Conservation (phyloP, 2,797 vertebrate genomes). For the Bovichtus variegatus region DNA sequence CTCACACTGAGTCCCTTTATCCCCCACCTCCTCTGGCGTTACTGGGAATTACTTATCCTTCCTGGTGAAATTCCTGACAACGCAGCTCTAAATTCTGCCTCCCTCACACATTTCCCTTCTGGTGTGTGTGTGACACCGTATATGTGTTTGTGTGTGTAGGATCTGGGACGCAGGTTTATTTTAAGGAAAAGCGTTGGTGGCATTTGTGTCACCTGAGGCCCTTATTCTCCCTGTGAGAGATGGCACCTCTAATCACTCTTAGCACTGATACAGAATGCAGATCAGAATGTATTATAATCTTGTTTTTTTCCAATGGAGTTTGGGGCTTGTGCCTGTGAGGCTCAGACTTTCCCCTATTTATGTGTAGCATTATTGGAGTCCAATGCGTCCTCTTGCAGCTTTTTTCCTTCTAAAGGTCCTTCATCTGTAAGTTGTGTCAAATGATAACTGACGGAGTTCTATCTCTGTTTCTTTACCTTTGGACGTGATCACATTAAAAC, state of each 20-base stretch:
- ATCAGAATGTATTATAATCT: slow-evolving; percentile 56
- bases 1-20: slow-evolving; percentile 70
- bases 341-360: slow-evolving; percentile 20
- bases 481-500: slow-evolving; percentile 3
- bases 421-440: slow-evolving; percentile 1
- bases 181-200: slow-evolving; percentile 82
- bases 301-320: slow-evolving; percentile 37
- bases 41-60: slow-evolving; percentile 79
- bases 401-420: not conserved
- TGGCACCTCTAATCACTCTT: slow-evolving; percentile 68
- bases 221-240: slow-evolving; percentile 64
- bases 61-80: slow-evolving; percentile 78
- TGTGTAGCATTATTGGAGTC: slow-evolving; percentile 1
- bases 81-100: slow-evolving; percentile 78
- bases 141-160: slow-evolving; percentile 25
- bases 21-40: slow-evolving; percentile 74
- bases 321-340: slow-evolving; percentile 9
- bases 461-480: slow-evolving; percentile 4
- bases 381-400: not conserved
- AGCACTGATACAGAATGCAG: slow-evolving; percentile 61
- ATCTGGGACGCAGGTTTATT: slow-evolving; percentile 80
- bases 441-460: not conserved
- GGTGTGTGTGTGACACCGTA: slow-evolving; percentile 27
- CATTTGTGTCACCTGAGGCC: slow-evolving; percentile 79
- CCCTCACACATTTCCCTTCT: slow-evolving; percentile 64